Evolutionary conservation across 2,888 invertebrate genomes (phyloP), one percentile per base, ranked within the genome.

Genomic region (Peribatodes rhomboidaria): DNA sequence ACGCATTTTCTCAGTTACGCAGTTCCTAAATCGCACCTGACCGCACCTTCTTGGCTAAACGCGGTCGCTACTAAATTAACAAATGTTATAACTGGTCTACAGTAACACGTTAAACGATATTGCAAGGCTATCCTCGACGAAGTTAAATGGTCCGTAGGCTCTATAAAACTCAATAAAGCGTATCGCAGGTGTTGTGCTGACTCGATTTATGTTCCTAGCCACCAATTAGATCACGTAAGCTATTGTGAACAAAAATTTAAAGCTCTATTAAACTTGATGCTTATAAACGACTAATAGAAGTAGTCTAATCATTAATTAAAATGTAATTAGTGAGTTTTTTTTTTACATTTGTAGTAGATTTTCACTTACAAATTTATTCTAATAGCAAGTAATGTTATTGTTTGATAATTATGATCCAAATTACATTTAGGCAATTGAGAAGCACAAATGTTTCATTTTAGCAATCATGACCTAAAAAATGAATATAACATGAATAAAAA

Each of bases 111-210:
- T 55, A 61, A 60, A 46, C 37, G 53, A 54, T 42, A 62, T 57
- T 62, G 56, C 44, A 37, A 56, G 49, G 41, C 49, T 46, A 41
- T 65, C 61, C 33, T 65, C 71, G 59, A 69, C 60, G 44, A 50
- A 65, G 75, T 74, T 74, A 76, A 81, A 81, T 76, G 77, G 80
- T 76, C 82, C 81, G 74, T 76, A 71, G 71, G 74, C 73, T 62
- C 77, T 74, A 63, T 80, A 81, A 82, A 82, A 73, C 73, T 75
- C 79, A 82, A 82, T 80, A 78, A 81, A 75, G 82, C 85, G 83
- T 82, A 79, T 78, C 81, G 81, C 83, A 86, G 85, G 83, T 85
- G 65, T 56, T 56, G 31, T 41, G 11, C 20, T 47, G 10, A 57
- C 42, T 54, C 59, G 37, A 44, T 64, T 64, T 49, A 55, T 31